Base-by-base conservation (phyloP, 2,797 vertebrate genomes). In the Gadopsis bispinosus region DNA sequence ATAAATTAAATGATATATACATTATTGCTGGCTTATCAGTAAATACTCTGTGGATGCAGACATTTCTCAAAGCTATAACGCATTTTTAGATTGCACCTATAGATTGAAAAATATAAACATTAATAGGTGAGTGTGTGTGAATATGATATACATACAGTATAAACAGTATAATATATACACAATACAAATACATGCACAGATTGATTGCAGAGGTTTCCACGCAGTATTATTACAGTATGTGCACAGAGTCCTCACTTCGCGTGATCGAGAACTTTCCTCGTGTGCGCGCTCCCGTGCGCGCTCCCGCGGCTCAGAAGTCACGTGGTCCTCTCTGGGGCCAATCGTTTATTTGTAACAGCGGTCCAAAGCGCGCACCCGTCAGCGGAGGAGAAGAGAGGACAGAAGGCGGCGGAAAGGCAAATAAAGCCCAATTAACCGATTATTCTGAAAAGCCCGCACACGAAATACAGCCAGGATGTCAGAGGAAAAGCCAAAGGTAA, bases 401-500 rank as follows among this genome's bases (percentile, higher is more conserved):
- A 77, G 89, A 89, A 90, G 94, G 93, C 88, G 90, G 89, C 79
- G 85, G 86, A 84, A 81, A 91, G 79, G 77, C 75, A 82, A 81
- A 90, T 74, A 90, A 83, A 88, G 58, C 63, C 12, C 67, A 75
- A 83, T 82, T 78, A 83, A 81, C 70, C 68, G 50, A 62, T 39
- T 59, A 43, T 69, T 62, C 12, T 12, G 72, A 65, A 84, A 89
- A 73, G 26, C 53, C 87, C 4, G 43, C 80, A n/a, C 79, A 81
- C 75, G 1, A 90, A 91, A 90, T 60, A 72, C 66, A 69, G 77
- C 71, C 75, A 84, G 87, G 81, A 97, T 97, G 97, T 97, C 97
- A 76, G 97, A 98, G 92, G 97, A 97, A 91, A 97, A 97, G 92
- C 97, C 97, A 84, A 97, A 98, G 97, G 97, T 98, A 92, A 96